Evolutionary conservation across 2,888 invertebrate genomes (phyloP).

Genomic region (Polymixis lichenea): DNA sequence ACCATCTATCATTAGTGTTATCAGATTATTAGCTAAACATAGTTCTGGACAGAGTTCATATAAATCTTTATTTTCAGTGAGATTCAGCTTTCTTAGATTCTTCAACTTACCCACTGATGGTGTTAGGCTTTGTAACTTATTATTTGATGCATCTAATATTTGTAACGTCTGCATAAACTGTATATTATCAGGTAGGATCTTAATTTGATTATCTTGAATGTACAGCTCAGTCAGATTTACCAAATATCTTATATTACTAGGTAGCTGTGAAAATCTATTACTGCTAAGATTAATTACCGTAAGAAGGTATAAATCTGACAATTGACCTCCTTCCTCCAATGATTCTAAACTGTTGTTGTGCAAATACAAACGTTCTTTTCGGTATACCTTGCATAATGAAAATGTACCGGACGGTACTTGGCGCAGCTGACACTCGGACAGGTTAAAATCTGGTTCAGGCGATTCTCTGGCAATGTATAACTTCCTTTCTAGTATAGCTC

Average conservation of each 20-base stretch:
- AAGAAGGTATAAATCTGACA: slow-evolving; percentile 93
- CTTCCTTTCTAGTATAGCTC: slow-evolving; percentile 84
- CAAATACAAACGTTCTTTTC: slow-evolving; percentile 93
- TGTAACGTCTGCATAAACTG: slow-evolving; percentile 91
- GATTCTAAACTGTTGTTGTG: slow-evolving; percentile 93
- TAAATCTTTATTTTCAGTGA: slow-evolving; percentile 91
- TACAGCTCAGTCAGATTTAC: slow-evolving; percentile 93
- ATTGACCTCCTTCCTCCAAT: slow-evolving; percentile 93
- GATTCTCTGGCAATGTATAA: slow-evolving; percentile 92
- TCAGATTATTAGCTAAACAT: slow-evolving; percentile 92
- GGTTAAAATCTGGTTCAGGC: slow-evolving; percentile 95
- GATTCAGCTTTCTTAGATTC: slow-evolving; percentile 91
- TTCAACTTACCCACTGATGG: slow-evolving; percentile 91
- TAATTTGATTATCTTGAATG: slow-evolving; percentile 93
- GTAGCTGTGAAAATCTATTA: slow-evolving; percentile 92
- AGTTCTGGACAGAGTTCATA: slow-evolving; percentile 92
- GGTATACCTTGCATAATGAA: slow-evolving; percentile 95
- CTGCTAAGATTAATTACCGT: slow-evolving; percentile 92
- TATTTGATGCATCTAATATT: slow-evolving; percentile 93
- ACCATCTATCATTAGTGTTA: slow-evolving; percentile 91
- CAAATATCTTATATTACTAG: slow-evolving; percentile 92
- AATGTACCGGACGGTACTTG: slow-evolving; percentile 94
- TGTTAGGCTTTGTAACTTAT: slow-evolving; percentile 92
- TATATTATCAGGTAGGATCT: slow-evolving; percentile 92
- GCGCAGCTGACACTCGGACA: slow-evolving; percentile 94